These are phyloP conservation scores for Muntiacus reevesi DNA, from an alignment of 2,113 vertebrate species.

Conservation along the genomic window DNA sequence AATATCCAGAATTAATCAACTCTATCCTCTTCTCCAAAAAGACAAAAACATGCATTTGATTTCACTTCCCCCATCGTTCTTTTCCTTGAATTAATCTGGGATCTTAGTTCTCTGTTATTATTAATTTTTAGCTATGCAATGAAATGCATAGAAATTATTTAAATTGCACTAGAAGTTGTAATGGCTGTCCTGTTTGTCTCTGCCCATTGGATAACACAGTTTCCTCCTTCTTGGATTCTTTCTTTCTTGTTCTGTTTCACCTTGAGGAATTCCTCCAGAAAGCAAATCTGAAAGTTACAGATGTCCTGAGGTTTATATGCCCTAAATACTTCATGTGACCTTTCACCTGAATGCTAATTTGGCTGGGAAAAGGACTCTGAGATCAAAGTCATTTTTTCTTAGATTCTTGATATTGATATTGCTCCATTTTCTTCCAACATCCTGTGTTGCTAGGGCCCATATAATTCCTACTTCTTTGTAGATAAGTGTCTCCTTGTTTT, in stretches of 20 bases:
- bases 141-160: fast-evolving
- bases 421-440: neutral
- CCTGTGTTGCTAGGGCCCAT: neutral
- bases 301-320: neutral
- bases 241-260: neutral
- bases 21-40: neutral
- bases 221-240: neutral
- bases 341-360: neutral
- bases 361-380: neutral
- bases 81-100: neutral
- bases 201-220: neutral
- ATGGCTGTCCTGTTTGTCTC: neutral
- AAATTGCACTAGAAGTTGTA: neutral
- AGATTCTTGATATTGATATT: neutral
- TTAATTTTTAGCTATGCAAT: neutral
- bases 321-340: neutral
- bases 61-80: neutral
- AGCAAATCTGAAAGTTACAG: neutral
- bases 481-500: too few relatives aligned
- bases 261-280: neutral
- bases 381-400: neutral
- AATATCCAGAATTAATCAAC: neutral
- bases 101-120: neutral
- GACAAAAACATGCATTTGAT: neutral
- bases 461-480: neutral